These are phyloP conservation scores for Deilephila elpenor DNA, from an alignment of 2,888 invertebrate species.

Conservation along the genomic window DNA sequence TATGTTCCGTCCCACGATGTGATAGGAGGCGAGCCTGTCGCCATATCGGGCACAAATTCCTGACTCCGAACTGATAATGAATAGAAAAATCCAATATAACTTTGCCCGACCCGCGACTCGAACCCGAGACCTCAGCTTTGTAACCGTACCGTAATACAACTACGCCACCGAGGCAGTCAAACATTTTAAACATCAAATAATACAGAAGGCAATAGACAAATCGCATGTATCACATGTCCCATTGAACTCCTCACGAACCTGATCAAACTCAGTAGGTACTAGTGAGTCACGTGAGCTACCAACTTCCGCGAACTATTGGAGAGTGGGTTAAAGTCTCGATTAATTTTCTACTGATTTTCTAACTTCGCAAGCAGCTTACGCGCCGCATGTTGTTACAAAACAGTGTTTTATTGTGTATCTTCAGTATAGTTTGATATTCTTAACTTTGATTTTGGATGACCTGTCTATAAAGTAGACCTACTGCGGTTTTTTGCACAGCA, in stretches of 20 bases:
- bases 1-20: too few relatives aligned
- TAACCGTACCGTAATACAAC: too few relatives aligned
- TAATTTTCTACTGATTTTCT: slow-evolving; percentile 41
- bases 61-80: too few relatives aligned
- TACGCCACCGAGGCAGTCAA: too few relatives aligned
- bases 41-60: too few relatives aligned
- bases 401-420: not conserved
- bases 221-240: not conserved
- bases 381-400: not conserved
- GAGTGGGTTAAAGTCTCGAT: slow-evolving; percentile 36
- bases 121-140: too few relatives aligned
- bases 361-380: slow-evolving; percentile 27
- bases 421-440: not conserved
- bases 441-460: not conserved
- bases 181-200: not conserved
- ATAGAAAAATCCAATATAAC: too few relatives aligned
- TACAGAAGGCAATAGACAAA: not conserved
- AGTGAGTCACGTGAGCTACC: slow-evolving; percentile 35
- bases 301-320: slow-evolving; percentile 40
- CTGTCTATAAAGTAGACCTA: too few relatives aligned
- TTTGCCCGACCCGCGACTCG: too few relatives aligned
- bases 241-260: slow-evolving; percentile 37
- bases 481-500: too few relatives aligned
- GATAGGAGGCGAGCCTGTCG: too few relatives aligned
- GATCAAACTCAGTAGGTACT: slow-evolving; percentile 41